These are phyloP conservation scores for Tiliacea aurago DNA, from an alignment of 2,888 invertebrate genomes.

Conservation along the genomic window DNA sequence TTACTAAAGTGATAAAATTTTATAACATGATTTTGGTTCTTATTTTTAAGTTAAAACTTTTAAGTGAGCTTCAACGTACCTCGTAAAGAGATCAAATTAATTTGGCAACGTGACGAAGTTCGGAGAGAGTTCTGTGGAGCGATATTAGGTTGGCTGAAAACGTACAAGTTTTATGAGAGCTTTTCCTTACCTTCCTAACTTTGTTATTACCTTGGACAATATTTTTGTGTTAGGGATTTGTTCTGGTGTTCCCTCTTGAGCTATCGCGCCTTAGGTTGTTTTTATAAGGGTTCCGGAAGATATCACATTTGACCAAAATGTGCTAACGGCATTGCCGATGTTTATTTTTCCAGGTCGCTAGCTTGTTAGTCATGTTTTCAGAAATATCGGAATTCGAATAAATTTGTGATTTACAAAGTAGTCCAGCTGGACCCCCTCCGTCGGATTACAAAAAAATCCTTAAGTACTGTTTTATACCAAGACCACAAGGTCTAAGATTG, in stretches of 20 bases:
- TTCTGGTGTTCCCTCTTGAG: conserved; percentile 10
- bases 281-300: background rate
- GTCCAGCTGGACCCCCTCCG: no score
- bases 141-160: background rate
- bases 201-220: conserved; percentile 45
- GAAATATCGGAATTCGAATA: no score
- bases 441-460: no score
- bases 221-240: conserved; percentile 27
- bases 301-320: background rate
- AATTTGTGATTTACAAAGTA: no score
- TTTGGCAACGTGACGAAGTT: background rate
- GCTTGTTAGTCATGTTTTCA: background rate
- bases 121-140: background rate
- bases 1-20: background rate
- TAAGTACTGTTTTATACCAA: no score
- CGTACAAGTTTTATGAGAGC: background rate
- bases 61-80: background rate
- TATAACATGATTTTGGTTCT: background rate
- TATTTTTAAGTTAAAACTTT: background rate
- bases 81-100: no score
- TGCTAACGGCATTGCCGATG: background rate
- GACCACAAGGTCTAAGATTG: no score
- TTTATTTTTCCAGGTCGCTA: background rate
- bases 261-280: background rate
- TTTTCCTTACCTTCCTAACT: conserved; percentile 24